Base-by-base conservation (phyloP, 2,113 vertebrate species). In the Merops nubicus region DNA sequence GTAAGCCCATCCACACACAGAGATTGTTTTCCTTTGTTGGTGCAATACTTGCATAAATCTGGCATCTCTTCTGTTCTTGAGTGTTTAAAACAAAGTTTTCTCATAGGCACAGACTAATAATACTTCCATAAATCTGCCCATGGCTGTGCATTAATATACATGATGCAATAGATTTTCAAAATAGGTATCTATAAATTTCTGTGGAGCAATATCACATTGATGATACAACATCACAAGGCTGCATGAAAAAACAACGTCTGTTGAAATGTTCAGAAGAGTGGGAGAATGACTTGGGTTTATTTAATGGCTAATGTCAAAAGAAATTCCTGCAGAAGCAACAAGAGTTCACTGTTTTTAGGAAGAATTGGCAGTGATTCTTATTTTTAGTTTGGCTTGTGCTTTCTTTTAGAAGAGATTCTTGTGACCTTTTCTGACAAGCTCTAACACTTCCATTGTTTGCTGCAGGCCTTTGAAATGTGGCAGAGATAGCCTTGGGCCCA, bases 401-500 rank as follows among this genome's bases (percentile, higher is more conserved):
- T 94, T 84, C 91, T 96, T 86, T 96, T 74, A 93, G 92, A 89
- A 92, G 86, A 92, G 90, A 91, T 92, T 93, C 91, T 95, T 81
- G 80, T 97, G 96, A 95, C 96, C 96, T 94, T 92, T 96, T 69
- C 92, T 92, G 90, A 97, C 92, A 96, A 97, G 84, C 93, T 97
- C 79, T 91, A 83, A 95, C 91, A 91, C 89, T 92, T 97, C 94
- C 94, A 95, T 96, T 96, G 95, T 97, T 97, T 95, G 93, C 92
- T 86, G 84, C 91, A 95, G 88, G 93, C 86, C 94, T 96, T 96
- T 97, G 95, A 96, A 97, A 97, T 94, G 94, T 91, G 96, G 92
- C 95, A 92, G 92, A 94, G 95, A 95, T 96, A 94, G 95, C 96
- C 96, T 94, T 95, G 96, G 95, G 96, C 96, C 95, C 93, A 94